Evolutionary conservation across 1,140 invertebrate species (phyloP).

Genomic region (Nymphalis io): DNA sequence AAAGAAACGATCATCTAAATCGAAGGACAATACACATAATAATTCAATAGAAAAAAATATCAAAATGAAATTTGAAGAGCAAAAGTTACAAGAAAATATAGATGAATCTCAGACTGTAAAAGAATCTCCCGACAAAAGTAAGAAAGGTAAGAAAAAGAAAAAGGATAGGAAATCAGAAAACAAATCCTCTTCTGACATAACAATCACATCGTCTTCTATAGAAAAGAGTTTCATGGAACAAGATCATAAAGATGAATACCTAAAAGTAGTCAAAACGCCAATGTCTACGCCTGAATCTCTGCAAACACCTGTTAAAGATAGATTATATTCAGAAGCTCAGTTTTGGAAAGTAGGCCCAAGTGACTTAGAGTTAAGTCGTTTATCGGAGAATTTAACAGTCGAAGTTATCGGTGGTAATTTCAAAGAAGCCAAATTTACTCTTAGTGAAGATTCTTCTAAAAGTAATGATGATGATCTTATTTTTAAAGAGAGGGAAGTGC

Average conservation of each 20-base stretch:
- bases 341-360: constrained; percentile 69
- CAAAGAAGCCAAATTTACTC: constrained; percentile 1
- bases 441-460: neutral
- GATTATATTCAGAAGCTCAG: constrained; percentile 70
- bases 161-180: constrained; percentile 57
- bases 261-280: constrained; percentile 41
- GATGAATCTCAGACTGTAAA: constrained; percentile 32
- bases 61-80: constrained; percentile 25
- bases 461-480: neutral
- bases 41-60: constrained; percentile 39
- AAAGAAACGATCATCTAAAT: constrained; percentile 61
- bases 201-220: constrained; percentile 35
- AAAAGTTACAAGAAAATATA: constrained; percentile 24
- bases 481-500: neutral
- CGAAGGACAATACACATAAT: constrained; percentile 49
- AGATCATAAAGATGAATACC: constrained; percentile 24
- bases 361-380: constrained; percentile 44
- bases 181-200: constrained; percentile 5
- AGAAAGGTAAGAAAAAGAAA: constrained; percentile 69
- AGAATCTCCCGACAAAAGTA: constrained; percentile 46
- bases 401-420: constrained; percentile 37
- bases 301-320: constrained; percentile 72
- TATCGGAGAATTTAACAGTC: constrained; percentile 53
- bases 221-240: constrained; percentile 47
- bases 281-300: constrained; percentile 65